Evolutionary conservation across 1,140 invertebrate genomes (phyloP), one percentile per base, ranked within the genome.

Genomic region (Meloidogyne chitwoodi): DNA sequence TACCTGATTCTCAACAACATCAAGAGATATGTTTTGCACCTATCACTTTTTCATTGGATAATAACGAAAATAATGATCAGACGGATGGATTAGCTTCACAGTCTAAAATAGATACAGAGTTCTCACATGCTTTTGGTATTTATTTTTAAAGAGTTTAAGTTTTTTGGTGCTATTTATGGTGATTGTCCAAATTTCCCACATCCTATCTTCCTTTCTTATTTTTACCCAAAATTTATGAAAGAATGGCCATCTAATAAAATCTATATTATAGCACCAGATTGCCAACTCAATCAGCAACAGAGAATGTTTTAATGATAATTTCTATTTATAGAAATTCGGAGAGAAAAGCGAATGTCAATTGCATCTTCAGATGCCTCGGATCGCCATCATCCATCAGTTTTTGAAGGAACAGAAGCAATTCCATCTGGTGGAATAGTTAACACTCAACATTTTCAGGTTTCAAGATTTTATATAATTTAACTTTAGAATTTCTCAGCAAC

Each of bases 401-500:
- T 63, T 26, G 70, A 73, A n/a, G 70, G 70, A 5, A 63, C 29
- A 11, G 70, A 73, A 48, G 38, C 56, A 29, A 63, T 41, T 63
- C 29, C 65, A n/a, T 31, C 65, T 5, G 70, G 70, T 0, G 70
- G 70, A n/a, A 61, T 73, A 24, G 70, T 73, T 11, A 73, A 73
- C 48, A 73, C 56, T 12, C 70, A 73, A 34, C 70, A 73, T 38
- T 62, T 61, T 34, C 74, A 66, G 29, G 65, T 38, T 38, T 66
- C 19, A 19, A n/a, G 5, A 22, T 66, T 66, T 22, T 34, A 8
- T 16, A 19, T 22, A 48, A 67, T 62, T 34, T 62, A 22, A 44
- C 68, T 48, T 34, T 62, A 8, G 63, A 22, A 61, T 69, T 48
- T 81, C 81, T 26, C 34, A 83, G 48, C 79, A 87, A 70, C 80